Evolutionary conservation across 2,888 invertebrate genomes (phyloP).

Genomic region (Peribatodes rhomboidaria): DNA sequence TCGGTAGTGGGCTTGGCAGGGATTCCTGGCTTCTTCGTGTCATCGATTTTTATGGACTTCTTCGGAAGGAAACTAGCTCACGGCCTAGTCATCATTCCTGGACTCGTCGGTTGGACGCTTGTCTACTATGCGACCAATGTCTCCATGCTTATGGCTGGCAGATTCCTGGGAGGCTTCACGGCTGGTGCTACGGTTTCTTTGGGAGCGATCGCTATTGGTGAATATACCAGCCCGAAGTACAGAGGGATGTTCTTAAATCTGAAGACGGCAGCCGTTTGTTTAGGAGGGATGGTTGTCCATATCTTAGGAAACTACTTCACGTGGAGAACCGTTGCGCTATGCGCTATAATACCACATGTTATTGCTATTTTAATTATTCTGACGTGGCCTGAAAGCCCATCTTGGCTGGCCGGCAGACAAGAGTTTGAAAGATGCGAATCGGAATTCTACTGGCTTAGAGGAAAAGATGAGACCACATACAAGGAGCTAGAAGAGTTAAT

Average conservation of each 20-base stretch:
- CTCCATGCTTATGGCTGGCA: conserved; percentile 53
- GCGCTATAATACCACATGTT: conserved; percentile 49
- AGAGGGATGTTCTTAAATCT: conserved; percentile 64
- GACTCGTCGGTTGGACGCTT: conserved; percentile 78
- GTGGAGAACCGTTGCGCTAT: conserved; percentile 58
- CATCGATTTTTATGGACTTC: conserved; percentile 58
- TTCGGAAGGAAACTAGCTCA: conserved; percentile 56
- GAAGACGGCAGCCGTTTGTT: conserved; percentile 56
- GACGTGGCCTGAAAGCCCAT: conserved; percentile 86
- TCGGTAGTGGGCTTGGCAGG: conserved; percentile 57
- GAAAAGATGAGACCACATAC: conserved; percentile 51
- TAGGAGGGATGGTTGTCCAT: conserved; percentile 57
- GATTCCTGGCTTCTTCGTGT: conserved; percentile 58
- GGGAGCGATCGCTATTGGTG: conserved; percentile 65
- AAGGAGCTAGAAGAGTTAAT: conserved; percentile 51
- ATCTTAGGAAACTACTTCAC: conserved; percentile 52
- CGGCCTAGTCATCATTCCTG: conserved; percentile 71
- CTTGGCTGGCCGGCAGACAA: conserved; percentile 80
- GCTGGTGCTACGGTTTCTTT: conserved; percentile 75
- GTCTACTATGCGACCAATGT: conserved; percentile 67
- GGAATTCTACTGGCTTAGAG: conserved; percentile 81
- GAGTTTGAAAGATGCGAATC: conserved; percentile 67
- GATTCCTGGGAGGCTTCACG: conserved; percentile 67
- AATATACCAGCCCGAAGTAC: conserved; percentile 61
- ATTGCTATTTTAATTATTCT: conserved; percentile 59